Base-by-base conservation (phyloP, 2,113 vertebrate species). In the Dermatemys mawii region DNA sequence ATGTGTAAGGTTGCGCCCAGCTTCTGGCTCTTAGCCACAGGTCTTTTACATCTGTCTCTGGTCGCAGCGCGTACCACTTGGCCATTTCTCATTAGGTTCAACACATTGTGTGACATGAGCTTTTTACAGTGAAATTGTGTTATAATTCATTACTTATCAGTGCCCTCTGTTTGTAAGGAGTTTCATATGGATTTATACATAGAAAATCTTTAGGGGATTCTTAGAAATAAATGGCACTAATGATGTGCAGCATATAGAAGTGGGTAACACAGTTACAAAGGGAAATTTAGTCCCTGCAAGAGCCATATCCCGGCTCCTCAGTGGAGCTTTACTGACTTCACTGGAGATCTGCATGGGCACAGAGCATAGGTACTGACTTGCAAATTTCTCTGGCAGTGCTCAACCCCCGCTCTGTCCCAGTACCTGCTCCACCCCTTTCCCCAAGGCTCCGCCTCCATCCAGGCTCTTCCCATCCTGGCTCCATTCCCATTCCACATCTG, bases 1-100 rank as follows among this genome's bases (percentile, higher is more conserved):
- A n/a, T 38, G n/a, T 22, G 41, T 53, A 76, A 11, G 2, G 1
- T 1, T 35, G 17, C 84, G 55, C 22, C 4, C 0, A 0, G 63
- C 63, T 35, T 27, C 11, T 90, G 27, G 19, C n/a, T 81, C 51
- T 63, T 63, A 11, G 16, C 35, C 63, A 38, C 21, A 38, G 17
- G 17, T 67, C 35, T 67, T n/a, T 67, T 38, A 67, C 8, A 67
- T 67, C 35, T 67, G 63, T 17, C 8, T n/a, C 17, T n/a, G 35
- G 63, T 67, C 35, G 2, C 63, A 67, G 35, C 35, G 17, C 63
- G 38, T 67, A 67, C 63, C 63, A 67, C 16, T n/a, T 19, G 35
- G 35, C 21, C 17, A 38, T 67, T 67, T 67, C 35, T 67, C 35
- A 21, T n/a, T n/a, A 35, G 35, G n/a, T 51, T 29, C 54, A 83